phyloP scores from a whole-genome alignment of 1,140 invertebrate genomes.

The Drosophila persimilis region DNA sequence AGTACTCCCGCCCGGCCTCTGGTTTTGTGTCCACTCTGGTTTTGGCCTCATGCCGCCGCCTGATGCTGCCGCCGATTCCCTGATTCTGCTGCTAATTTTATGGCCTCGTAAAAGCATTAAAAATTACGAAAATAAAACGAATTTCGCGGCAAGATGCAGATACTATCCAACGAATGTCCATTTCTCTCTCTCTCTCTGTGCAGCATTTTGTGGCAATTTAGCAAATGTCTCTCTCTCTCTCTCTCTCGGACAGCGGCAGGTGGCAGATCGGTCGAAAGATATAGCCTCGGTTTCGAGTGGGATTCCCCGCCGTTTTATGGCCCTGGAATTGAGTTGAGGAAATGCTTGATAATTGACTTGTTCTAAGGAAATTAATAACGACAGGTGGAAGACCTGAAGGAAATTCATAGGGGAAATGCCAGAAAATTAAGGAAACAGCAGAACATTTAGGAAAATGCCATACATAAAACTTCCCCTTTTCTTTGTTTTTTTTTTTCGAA shows the following conservation, averaged over 20 bases:
- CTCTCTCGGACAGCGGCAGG: conserved; percentile 13
- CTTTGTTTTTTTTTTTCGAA: too few species aligned
- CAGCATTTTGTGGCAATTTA: too few species aligned
- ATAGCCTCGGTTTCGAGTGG: conserved; percentile 1
- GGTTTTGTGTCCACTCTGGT: too few species aligned
- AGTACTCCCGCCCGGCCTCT: background rate
- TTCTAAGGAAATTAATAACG: background rate
- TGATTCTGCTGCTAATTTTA: conserved; percentile 64
- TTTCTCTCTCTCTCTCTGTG: conserved; percentile 6
- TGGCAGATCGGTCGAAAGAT: conserved; percentile 10
- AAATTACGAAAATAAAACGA: conserved; percentile 65
- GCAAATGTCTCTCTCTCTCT: background rate
- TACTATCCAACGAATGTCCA: conserved; percentile 10
- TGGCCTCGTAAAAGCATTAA: conserved; percentile 75
- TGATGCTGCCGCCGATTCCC: background rate
- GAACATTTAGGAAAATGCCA: too few species aligned
- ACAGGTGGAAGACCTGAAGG: conserved; percentile 3
- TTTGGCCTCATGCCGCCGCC: too few species aligned
- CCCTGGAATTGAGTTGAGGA: conserved; percentile 39
- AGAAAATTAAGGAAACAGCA: too few species aligned
- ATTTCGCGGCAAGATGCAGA: conserved; percentile 31
- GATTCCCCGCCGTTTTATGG: conserved; percentile 31
- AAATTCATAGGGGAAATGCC: conserved; percentile 3
- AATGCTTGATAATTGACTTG: conserved; percentile 32
- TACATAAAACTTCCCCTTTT: too few species aligned